Percentiles rank a stretch among this genome's conserved stretches.
These are phyloP conservation scores for Neodiprion fabricii DNA, from an alignment of 1,140 invertebrate genomes.

Conservation along the genomic window DNA sequence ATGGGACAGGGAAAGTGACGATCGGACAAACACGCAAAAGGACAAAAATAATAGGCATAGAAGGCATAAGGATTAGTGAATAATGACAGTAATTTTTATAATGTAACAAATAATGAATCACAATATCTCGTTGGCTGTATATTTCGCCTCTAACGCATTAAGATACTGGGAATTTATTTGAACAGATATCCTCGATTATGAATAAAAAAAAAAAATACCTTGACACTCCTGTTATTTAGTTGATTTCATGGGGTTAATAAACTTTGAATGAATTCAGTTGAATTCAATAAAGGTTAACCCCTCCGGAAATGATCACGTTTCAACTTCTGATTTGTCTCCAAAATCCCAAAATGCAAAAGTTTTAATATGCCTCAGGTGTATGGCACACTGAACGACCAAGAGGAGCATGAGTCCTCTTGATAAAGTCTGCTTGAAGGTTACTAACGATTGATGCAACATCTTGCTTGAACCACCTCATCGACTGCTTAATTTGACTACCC, in stretches of 20 bases:
- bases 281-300: too few species aligned
- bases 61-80: background rate
- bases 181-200: too few species aligned
- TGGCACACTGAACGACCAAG: slow-evolving; percentile 32
- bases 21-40: background rate
- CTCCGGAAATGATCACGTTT: too few species aligned
- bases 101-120: background rate
- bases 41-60: background rate
- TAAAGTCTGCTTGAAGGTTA: slow-evolving; percentile 33
- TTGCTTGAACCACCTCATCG: slow-evolving; percentile 33
- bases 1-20: background rate
- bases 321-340: too few species aligned
- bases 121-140: background rate
- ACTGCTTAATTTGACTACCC: slow-evolving; percentile 28
- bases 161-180: too few species aligned
- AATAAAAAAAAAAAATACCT: too few species aligned
- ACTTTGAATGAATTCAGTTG: too few species aligned
- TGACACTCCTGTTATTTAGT: too few species aligned
- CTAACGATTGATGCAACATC: slow-evolving; percentile 28
- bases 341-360: too few species aligned
- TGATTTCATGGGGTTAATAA: too few species aligned
- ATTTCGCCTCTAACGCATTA: too few species aligned
- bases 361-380: too few species aligned
- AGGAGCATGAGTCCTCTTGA: slow-evolving; percentile 24
- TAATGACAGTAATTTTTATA: background rate